Percentiles rank a stretch among this genome's conserved stretches.
phyloP scores from a whole-genome alignment of 2,888 invertebrate genomes.

The Cephus pygmeus region DNA sequence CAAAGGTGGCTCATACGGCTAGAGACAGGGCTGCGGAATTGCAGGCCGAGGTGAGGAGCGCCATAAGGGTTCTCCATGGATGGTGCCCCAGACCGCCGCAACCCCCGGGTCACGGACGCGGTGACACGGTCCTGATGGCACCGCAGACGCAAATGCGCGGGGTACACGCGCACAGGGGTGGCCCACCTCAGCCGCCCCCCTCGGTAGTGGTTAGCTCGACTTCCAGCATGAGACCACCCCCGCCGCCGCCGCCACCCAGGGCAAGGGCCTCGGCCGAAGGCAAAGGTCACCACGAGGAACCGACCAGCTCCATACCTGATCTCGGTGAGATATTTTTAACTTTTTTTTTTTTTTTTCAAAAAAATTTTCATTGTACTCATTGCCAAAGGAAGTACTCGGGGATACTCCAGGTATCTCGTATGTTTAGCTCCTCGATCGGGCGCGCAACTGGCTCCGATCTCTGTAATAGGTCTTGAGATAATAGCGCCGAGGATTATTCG shows the following conservation, averaged over 20 bases:
- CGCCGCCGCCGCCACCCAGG: constrained; percentile 67
- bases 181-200: constrained; percentile 43
- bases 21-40: constrained; percentile 58
- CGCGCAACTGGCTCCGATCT: not conserved
- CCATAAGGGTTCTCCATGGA: constrained; percentile 62
- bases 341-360: not conserved
- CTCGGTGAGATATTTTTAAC: constrained; percentile 74
- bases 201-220: constrained; percentile 69
- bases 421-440: not conserved
- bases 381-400: not conserved
- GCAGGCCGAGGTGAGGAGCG: constrained; percentile 62
- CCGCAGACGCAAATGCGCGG: constrained; percentile 59
- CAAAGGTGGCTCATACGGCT: constrained; percentile 62
- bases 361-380: not conserved
- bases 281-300: constrained; percentile 76
- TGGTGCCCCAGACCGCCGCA: constrained; percentile 59
- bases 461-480: not conserved
- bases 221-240: constrained; percentile 72
- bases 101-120: constrained; percentile 66
- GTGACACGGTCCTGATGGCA: constrained; percentile 65
- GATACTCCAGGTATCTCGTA: not conserved
- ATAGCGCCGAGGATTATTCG: not conserved
- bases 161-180: constrained; percentile 23
- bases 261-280: constrained; percentile 67
- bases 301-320: constrained; percentile 89